Evolutionary conservation across 2,797 vertebrate species (phyloP).

Genomic region (Allobates femoralis): DNA sequence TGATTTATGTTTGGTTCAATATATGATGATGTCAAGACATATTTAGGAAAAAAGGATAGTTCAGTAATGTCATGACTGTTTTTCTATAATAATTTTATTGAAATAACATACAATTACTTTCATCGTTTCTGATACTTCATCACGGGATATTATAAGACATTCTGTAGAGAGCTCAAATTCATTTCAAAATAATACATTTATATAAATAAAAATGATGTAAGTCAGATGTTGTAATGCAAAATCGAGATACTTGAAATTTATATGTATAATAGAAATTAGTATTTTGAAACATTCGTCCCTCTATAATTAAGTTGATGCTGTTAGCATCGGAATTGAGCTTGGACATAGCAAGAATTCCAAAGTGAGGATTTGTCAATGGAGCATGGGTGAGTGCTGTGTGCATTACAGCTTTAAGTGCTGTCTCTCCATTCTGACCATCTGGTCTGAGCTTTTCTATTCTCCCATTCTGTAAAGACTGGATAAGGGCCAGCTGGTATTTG

Average conservation of each 20-base stretch:
- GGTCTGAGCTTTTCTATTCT: slow-evolving; percentile 56
- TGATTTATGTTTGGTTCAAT: no score
- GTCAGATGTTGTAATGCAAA: not conserved
- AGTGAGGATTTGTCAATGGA: not conserved
- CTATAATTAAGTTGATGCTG: not conserved
- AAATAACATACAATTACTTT: no score
- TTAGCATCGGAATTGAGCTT: not conserved
- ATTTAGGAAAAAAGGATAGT: no score
- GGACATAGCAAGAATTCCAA: slow-evolving; percentile 5
- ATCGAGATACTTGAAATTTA: not conserved
- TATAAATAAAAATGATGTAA: not conserved
- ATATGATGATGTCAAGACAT: no score
- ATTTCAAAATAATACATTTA: not conserved
- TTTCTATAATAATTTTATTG: no score
- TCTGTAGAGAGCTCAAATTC: not conserved
- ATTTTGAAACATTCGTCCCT: not conserved
- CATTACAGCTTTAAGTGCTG: slow-evolving; percentile 54
- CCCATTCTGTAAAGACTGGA: slow-evolving; percentile 57
- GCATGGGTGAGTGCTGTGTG: slow-evolving; percentile 23
- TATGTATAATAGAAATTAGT: not conserved
- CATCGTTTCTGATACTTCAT: no score
- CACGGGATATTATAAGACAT: no score
- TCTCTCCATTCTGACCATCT: slow-evolving; percentile 59
- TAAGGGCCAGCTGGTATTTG: slow-evolving; percentile 60
- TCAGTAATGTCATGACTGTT: no score